These are phyloP conservation scores for Mesembrinibis cayennensis DNA, from an alignment of 2,113 vertebrate species.

Conservation along the genomic window DNA sequence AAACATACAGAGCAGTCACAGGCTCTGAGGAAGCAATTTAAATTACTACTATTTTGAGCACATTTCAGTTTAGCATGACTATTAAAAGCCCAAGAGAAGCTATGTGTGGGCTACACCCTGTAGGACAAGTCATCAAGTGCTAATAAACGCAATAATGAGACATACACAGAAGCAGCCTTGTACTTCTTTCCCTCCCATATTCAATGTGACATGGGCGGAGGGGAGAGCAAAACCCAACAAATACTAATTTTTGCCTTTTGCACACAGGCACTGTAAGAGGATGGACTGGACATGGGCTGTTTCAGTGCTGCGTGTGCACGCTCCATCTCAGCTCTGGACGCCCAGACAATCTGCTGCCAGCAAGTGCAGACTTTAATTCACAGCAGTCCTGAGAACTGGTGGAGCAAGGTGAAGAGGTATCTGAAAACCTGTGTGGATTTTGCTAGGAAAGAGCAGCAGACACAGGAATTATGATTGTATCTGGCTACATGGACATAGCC, in stretches of 20 bases:
- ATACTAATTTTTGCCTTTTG: background rate
- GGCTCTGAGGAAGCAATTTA: background rate
- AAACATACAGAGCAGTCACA: background rate
- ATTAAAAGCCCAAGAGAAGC: background rate
- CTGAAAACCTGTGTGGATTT: background rate
- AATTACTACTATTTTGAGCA: background rate
- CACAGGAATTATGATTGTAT: background rate
- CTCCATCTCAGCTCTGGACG: background rate
- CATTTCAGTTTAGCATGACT: background rate
- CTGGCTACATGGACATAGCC: accelerated
- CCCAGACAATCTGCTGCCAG: background rate
- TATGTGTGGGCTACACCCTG: background rate
- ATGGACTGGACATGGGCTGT: background rate
- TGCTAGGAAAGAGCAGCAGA: background rate
- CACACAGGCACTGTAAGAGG: background rate
- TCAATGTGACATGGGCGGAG: background rate
- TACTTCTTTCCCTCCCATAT: background rate
- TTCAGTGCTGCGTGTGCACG: background rate
- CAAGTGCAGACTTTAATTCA: accelerated
- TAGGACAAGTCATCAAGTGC: background rate
- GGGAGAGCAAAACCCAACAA: background rate
- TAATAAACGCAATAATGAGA: background rate
- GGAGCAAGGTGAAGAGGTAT: background rate
- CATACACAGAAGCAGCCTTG: background rate
- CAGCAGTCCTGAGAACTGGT: background rate